Evolutionary conservation across 2,888 invertebrate species (phyloP).

Genomic region (Lymantria dispar): DNA sequence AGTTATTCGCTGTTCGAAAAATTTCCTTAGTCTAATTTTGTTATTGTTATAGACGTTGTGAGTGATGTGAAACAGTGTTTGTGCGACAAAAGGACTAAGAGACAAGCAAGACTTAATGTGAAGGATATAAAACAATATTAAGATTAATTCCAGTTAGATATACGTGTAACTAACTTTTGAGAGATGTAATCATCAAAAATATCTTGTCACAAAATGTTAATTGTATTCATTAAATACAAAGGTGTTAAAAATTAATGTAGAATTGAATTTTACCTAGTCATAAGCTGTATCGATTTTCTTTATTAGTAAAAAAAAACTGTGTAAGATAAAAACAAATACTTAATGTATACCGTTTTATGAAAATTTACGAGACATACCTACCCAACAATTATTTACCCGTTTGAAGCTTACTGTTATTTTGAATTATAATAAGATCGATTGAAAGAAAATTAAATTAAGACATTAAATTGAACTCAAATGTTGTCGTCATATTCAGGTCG

Average conservation of each 20-base stretch:
- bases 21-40: conserved; percentile 73
- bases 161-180: conserved; percentile 20
- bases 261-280: conserved; percentile 78
- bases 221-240: conserved; percentile 37
- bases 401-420: conserved; percentile 4
- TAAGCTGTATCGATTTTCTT: conserved; percentile 70
- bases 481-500: no score
- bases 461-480: no score
- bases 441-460: conserved; percentile 1
- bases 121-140: conserved; percentile 20
- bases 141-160: conserved; percentile 29
- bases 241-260: conserved; percentile 62
- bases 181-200: conserved; percentile 21
- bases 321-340: conserved; percentile 51
- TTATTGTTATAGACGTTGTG: conserved; percentile 68
- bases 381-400: no score
- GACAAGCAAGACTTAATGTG: conserved; percentile 13
- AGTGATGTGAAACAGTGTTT: conserved; percentile 63
- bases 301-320: conserved; percentile 61
- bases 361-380: no score
- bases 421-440: conserved; percentile 28
- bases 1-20: conserved; percentile 83
- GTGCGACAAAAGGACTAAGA: conserved; percentile 44
- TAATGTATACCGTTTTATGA: no score
- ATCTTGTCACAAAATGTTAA: conserved; percentile 30